Evolutionary conservation across 2,888 invertebrate genomes (phyloP).

Genomic region (Nemotelus nigrinus): DNA sequence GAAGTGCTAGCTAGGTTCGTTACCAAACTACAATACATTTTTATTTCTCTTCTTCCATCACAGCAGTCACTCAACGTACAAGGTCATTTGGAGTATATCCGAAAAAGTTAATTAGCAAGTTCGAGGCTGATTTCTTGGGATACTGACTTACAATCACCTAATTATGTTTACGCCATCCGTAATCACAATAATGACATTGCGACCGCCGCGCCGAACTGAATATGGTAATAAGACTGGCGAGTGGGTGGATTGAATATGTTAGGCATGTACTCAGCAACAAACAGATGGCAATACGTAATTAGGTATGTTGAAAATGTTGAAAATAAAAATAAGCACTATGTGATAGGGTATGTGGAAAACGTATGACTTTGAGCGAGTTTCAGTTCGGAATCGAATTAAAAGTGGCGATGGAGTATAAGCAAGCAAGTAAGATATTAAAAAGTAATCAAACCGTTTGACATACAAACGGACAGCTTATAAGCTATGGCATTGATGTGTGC

Average conservation of each 20-base stretch:
- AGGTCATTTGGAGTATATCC: constrained; percentile 24
- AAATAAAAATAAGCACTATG: background rate
- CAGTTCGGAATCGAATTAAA: too few relatives aligned
- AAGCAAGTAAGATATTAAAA: too few relatives aligned
- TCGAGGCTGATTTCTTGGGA: constrained; percentile 35
- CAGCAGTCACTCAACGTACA: background rate
- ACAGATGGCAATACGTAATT: too few relatives aligned
- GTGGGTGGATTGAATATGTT: background rate
- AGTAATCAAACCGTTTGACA: too few relatives aligned
- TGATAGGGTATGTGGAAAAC: background rate
- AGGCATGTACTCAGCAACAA: background rate
- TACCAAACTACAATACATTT: too few relatives aligned
- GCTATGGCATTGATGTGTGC: background rate
- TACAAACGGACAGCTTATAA: too few relatives aligned
- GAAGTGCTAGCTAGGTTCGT: too few relatives aligned
- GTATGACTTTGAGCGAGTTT: background rate
- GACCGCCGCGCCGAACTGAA: background rate
- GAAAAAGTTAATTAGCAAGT: constrained; percentile 43
- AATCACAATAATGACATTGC: constrained; percentile 36
- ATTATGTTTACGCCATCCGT: constrained; percentile 27
- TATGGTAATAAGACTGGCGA: constrained; percentile 18
- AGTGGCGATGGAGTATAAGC: too few relatives aligned
- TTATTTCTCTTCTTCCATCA: too few relatives aligned
- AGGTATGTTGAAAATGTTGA: too few relatives aligned
- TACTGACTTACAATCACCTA: constrained; percentile 37